Evolutionary conservation across 1,140 invertebrate genomes (phyloP), one percentile per base, ranked within the genome.

Genomic region (Zelostemma sp.): DNA sequence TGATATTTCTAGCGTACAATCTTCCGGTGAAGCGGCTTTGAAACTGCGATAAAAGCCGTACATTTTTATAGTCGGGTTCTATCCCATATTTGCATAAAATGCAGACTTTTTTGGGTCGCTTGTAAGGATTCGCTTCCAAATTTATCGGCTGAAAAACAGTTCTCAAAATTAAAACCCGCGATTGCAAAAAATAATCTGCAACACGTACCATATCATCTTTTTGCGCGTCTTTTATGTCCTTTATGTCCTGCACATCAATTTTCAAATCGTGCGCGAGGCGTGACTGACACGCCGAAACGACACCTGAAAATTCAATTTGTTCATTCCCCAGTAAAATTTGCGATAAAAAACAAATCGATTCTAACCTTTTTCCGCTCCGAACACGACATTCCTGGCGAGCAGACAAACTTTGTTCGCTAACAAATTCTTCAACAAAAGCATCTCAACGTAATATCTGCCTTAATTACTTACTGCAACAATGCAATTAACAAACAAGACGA

Each of bases 1-100:
- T 99, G 51, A 99, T 95, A 74, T 98, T 93, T 67, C 91, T 88
- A 0, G 93, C 93, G 84, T 98, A 99, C 55, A 97, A 89, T 69
- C 90, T 88, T 6, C 97, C 97, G 8, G 97, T 98, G 74, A 93
- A 95, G 0, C 93, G 91, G 40, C 96, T 98, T 77, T 98, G 92
- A 85, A 99, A 99, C 80, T 99, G 97, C 11, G 95, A 97, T 1
- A 99, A 80, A 4, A 99, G 81, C 53, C 93, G 90, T 0, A 92
- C 88, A 85, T 99, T 99, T 83, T 98, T 99, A 76, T 97, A 99
- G 85, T 97, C 90, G 0, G 95, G 91, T 8, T 87, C 84, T 45
- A 99, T 91, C 18, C 94, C 89, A 58, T 93, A 85, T 84, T 92
- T 90, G 83, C 97, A 99, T n/a, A 99, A 82, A 67, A 98, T 90